Conservation (phyloP, 2,797 vertebrate species). For the Tamandua tetradactyla region DNA sequence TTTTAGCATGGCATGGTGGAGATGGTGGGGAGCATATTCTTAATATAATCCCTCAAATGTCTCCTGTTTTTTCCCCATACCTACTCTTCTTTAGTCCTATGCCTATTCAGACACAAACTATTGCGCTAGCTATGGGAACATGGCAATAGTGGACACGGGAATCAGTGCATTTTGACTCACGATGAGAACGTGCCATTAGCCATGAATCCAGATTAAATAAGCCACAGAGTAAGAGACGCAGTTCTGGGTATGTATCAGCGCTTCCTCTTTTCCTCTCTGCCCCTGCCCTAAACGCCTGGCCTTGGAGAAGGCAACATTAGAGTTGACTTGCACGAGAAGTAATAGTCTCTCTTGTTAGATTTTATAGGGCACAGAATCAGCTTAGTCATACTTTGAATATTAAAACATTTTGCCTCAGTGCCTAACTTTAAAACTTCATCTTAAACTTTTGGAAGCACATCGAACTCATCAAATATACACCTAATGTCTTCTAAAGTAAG, state of each 20-base stretch:
- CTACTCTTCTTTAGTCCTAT: not conserved
- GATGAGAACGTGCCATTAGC: rapidly evolving
- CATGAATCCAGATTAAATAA: rapidly evolving
- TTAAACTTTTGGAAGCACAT: too few relatives aligned
- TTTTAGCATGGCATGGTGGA: rapidly evolving
- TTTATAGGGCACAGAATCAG: rapidly evolving
- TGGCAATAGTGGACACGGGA: rapidly evolving
- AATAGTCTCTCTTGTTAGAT: rapidly evolving
- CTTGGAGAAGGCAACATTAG: rapidly evolving
- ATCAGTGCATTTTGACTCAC: rapidly evolving
- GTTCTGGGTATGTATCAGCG: not conserved
- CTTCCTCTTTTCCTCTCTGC: not conserved
- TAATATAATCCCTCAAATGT: rapidly evolving
- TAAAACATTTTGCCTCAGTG: not conserved
- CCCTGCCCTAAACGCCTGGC: rapidly evolving
- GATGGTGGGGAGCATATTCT: rapidly evolving
- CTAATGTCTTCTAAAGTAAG: not conserved
- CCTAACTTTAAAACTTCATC: not conserved
- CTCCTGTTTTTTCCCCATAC: not conserved
- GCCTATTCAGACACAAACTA: too few relatives aligned
- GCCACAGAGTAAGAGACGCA: rapidly evolving
- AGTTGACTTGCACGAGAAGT: rapidly evolving
- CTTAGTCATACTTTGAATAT: rapidly evolving
- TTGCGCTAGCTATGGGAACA: not conserved
- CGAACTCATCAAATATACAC: rapidly evolving